phyloP scores from a whole-genome alignment of 2,797 vertebrate genomes.

The Sebastes iracundus region DNA sequence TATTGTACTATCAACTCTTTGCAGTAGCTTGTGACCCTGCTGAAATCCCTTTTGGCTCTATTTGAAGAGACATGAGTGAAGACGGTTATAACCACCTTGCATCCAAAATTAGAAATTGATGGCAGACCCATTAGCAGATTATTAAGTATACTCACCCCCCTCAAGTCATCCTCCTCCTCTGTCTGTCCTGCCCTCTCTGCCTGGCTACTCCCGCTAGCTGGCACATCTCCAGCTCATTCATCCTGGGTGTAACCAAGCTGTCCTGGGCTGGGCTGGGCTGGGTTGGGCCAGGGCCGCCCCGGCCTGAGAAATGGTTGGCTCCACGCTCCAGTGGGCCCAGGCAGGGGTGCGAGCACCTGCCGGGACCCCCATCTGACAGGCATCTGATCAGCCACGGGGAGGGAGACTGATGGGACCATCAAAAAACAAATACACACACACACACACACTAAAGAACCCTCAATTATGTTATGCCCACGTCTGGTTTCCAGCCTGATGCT shows the following conservation, averaged over 20 bases:
- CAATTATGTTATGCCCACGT: constrained; percentile 33
- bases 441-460: constrained; percentile 14
- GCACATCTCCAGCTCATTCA: constrained; percentile 72
- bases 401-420: constrained; percentile 47
- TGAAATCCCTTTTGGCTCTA: constrained; percentile 35
- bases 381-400: constrained; percentile 66
- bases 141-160: constrained; percentile 70
- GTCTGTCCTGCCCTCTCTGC: constrained; percentile 47
- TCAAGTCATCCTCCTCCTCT: constrained; percentile 35
- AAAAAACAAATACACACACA: constrained; percentile 15
- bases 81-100: constrained; percentile 53
- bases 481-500: constrained; percentile 47
- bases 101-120: constrained; percentile 72
- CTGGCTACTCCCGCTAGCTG: constrained; percentile 46
- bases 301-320: constrained; percentile 67
- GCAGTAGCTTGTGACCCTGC: constrained; percentile 31
- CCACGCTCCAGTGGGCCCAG: constrained; percentile 52
- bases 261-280: constrained; percentile 26
- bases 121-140: constrained; percentile 76
- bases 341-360: constrained; percentile 68
- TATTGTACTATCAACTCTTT: constrained; percentile 27
- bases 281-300: constrained; percentile 6
- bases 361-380: constrained; percentile 61
- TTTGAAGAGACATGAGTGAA: constrained; percentile 60
- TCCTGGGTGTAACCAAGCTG: constrained; percentile 77